Conservation (phyloP, 2,888 invertebrate species). For the Opisthograptis luteolata region DNA sequence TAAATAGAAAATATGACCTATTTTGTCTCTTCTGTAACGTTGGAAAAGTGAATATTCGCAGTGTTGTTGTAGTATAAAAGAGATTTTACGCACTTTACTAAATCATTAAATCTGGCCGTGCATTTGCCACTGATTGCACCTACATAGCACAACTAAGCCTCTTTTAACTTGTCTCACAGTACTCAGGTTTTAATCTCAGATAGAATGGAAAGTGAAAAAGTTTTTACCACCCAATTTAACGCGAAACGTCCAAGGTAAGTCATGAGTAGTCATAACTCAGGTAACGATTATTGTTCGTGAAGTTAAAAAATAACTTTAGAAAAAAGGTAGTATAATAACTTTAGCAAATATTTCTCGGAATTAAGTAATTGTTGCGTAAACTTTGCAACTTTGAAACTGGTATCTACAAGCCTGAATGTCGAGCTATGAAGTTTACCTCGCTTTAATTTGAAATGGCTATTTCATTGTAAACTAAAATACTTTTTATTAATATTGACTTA, state of each 20-base stretch:
- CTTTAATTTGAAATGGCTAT: too few relatives aligned
- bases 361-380: constrained; percentile 3
- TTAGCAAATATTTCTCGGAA: constrained; percentile 16
- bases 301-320: constrained; percentile 17
- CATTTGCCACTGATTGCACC: background rate
- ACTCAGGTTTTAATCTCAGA: constrained; percentile 16
- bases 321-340: constrained; percentile 10
- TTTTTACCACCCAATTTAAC: constrained; percentile 25
- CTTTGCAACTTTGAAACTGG: background rate
- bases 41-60: too few relatives aligned
- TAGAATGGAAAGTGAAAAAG: constrained; percentile 28
- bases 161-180: constrained; percentile 6
- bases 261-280: constrained; percentile 34
- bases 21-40: too few relatives aligned
- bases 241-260: constrained; percentile 16
- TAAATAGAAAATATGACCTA: too few relatives aligned
- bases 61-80: too few relatives aligned
- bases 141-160: background rate
- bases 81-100: too few relatives aligned
- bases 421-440: too few relatives aligned
- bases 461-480: too few relatives aligned
- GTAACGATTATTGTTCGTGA: constrained; percentile 30
- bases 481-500: too few relatives aligned
- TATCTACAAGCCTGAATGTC: background rate
- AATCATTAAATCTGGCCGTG: background rate